Percentiles rank a stretch among this genome's conserved stretches.
These are phyloP conservation scores for Spea hammondii DNA, from an alignment of 2,797 vertebrate species.

Conservation along the genomic window DNA sequence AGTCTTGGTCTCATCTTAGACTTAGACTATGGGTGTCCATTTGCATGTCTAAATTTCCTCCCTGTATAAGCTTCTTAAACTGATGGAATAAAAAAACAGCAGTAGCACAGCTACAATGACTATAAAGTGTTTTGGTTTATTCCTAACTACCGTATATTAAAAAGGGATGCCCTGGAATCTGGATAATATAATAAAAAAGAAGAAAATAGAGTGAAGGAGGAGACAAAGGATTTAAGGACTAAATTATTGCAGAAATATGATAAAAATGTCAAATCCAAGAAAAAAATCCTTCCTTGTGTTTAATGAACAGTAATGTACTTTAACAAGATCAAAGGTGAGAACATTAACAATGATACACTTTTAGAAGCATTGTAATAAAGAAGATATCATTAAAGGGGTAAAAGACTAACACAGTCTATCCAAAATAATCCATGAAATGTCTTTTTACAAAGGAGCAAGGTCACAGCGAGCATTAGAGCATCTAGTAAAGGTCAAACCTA, in stretches of 20 bases:
- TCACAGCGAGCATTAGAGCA: slow-evolving; percentile 5
- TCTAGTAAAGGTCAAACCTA: slow-evolving; percentile 19
- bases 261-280: not conserved
- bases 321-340: slow-evolving; percentile 9
- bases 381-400: slow-evolving; percentile 22
- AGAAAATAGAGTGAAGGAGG: slow-evolving; percentile 4
- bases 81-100: no score
- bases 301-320: slow-evolving; percentile 3
- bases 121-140: no score
- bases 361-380: slow-evolving; percentile 25
- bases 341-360: slow-evolving; percentile 25
- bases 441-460: slow-evolving; percentile 16
- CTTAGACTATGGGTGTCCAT: no score
- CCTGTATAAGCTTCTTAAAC: no score
- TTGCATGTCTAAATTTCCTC: no score
- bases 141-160: no score
- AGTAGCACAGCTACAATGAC: no score
- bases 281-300: not conserved
- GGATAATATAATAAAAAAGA: no score
- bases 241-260: slow-evolving; percentile 20
- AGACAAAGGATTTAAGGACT: slow-evolving; percentile 15
- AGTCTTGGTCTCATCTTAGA: no score
- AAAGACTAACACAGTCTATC: slow-evolving; percentile 14
- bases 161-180: no score
- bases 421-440: slow-evolving; percentile 21